Base-by-base conservation (phyloP, 1,140 invertebrate genomes). In the Diplogasteroides magnus region DNA sequence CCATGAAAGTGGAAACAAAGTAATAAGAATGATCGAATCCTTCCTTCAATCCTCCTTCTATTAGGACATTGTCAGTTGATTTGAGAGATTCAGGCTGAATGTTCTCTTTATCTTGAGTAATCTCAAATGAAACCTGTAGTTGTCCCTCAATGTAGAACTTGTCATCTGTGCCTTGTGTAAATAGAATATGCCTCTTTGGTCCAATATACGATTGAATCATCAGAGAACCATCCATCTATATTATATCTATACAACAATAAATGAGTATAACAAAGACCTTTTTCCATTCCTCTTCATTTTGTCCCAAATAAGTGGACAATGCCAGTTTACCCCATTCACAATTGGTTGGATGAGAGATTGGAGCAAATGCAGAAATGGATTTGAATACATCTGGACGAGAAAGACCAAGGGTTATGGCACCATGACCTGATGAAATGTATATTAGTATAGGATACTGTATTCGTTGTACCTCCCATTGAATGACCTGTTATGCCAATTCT, bases 21-120 rank as follows among this genome's bases (percentile, higher is more conserved):
- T 89, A 98, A 78, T 97, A 99, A 63, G 91, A 91, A 83, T 98
- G 96, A 85, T 98, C 94, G 83, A 97, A 98, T 19, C 89, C 91
- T 80, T 84, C 73, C 23, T 92, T 89, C 81, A 90, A 87, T 64
- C 89, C 87, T 0, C 91, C 85, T 31, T 89, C 88, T 1, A 93
- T 85, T 66, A 88, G 88, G 55, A 87, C 87, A 72, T 80, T 78
- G 1, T 73, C 48, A 13, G 89, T 89, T 29, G 87, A 86, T 27
- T 91, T 84, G 56, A 98, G 87, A 78, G 92, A 92, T 71, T 96
- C 90, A 0, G 94, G 92, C 32, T 91, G 83, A 1, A 48, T 19
- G 19, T 19, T 48, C 37, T 48, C 37, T 19, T 11, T 19, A 48
- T 48, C 37, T 11, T 48, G 6, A 48, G 6, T 48, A 11, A 19